Evolutionary conservation across 1,140 invertebrate species (phyloP), one percentile per base, ranked within the genome.

Genomic region (Diorhabda sublineata): DNA sequence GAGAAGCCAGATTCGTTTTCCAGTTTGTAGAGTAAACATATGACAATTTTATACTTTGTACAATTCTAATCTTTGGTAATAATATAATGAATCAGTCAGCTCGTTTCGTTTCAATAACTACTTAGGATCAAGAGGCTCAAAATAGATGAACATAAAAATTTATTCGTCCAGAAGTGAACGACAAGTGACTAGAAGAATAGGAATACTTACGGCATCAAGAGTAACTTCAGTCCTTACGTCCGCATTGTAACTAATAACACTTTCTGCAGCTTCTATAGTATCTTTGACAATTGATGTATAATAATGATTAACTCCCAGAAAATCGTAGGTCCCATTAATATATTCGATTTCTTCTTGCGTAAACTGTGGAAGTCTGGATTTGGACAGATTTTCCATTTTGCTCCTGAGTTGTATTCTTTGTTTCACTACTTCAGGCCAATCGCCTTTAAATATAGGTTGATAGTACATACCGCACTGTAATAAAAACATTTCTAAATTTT

Each of bases 291-390:
- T 7, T 7, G 52, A 56, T n/a, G 65, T 45, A 5, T 85, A 85
- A 73, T 89, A 89, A 7, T 83, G 80, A 67, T 88, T 89, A 1
- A 90, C 69, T 42, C 87, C 87, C 58, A 88, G 84, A 80, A 87
- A 89, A 74, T 89, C 88, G 1, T 83, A 81, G n/a, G 84, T 84
- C 52, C 87, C 87, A 58, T 82, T 84, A 3, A 90, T 83, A 26
- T 80, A 73, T 61, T 82, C 72, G 1, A 87, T 81, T 80, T 89
- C 87, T 66, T 86, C 83, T 0, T 77, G 65, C n/a, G 85, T 88
- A 71, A 91, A 90, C 67, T 81, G 83, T 0, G 87, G 87, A 42
- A 90, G 77, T 42, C 88, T 83, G 2, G 89, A 90, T 59, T 78
- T 76, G 0, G 68, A 68, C 64, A 82, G 85, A 3, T 85, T 85